Percentiles rank a stretch among this genome's conserved stretches.
These are phyloP conservation scores for Mus minutoides DNA, from an alignment of 2,797 vertebrate genomes.

Conservation along the genomic window DNA sequence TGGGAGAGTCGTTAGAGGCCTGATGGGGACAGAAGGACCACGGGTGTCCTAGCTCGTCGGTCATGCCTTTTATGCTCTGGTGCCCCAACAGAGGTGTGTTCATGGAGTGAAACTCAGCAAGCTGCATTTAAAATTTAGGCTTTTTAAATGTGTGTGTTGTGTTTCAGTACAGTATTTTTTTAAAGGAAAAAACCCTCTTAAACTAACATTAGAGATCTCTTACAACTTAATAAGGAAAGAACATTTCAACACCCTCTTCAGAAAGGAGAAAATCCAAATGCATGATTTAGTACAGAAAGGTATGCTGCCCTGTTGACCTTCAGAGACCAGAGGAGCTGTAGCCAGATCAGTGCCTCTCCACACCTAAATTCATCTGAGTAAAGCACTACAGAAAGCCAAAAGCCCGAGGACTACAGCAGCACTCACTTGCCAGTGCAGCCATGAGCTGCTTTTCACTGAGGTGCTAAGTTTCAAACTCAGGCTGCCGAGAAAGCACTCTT, in stretches of 20 bases:
- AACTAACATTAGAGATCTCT: slow-evolving; percentile 7
- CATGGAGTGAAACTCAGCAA: neutral
- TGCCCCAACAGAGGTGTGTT: neutral
- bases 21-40: neutral
- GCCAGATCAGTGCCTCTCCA: neutral
- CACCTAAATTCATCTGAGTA: neutral
- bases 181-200: neutral
- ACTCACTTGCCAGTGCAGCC: neutral
- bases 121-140: neutral
- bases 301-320: neutral
- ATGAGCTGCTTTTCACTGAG: neutral
- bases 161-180: neutral
- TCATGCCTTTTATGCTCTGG: neutral
- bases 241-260: neutral
- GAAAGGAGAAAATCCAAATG: neutral
- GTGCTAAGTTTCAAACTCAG: neutral
- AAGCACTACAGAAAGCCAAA: neutral
- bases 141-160: neutral
- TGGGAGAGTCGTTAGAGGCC: neutral
- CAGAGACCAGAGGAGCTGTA: neutral
- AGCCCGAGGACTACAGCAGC: no score
- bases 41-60: no score
- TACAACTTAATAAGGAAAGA: neutral
- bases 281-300: neutral
- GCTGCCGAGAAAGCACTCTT: neutral